Evolutionary conservation across 1,140 invertebrate species (phyloP).

Genomic region (Aplysia californica): DNA sequence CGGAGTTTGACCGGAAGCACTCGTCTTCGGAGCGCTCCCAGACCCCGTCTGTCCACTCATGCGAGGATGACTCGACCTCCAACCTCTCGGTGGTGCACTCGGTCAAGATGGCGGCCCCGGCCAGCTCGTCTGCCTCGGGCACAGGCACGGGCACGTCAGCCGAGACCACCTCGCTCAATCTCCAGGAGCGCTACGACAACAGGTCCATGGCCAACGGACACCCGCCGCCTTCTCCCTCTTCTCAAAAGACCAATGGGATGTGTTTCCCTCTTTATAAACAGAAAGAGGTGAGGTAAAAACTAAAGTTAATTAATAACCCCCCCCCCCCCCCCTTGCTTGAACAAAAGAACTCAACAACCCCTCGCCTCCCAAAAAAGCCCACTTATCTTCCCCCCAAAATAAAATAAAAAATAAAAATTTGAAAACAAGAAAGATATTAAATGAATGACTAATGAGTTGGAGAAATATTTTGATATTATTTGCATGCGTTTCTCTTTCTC

Average conservation of each 20-base stretch:
- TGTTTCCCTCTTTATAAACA: constrained; percentile 20
- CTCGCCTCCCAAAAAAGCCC: too few relatives aligned
- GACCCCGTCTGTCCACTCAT: constrained; percentile 10
- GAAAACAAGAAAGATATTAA: too few relatives aligned
- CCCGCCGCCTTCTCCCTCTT: background rate
- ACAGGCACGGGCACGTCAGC: background rate
- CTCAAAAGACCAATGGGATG: constrained; percentile 5
- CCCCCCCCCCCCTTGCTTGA: too few relatives aligned
- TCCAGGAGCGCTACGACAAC: background rate
- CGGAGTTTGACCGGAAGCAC: constrained; percentile 25
- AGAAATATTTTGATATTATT: too few relatives aligned
- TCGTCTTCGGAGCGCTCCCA: background rate
- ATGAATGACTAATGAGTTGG: too few relatives aligned
- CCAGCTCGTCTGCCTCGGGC: background rate
- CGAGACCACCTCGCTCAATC: background rate
- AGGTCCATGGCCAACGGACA: background rate
- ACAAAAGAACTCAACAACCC: too few relatives aligned
- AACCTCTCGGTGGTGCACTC: background rate
- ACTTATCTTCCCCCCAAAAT: too few relatives aligned
- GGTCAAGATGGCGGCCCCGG: background rate
- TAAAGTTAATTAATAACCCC: too few relatives aligned
- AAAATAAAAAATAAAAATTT: too few relatives aligned
- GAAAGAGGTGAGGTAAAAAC: constrained; percentile 9
- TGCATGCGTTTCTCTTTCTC: too few relatives aligned
- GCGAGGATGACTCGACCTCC: background rate